Percentiles rank a stretch among this genome's conserved stretches.
phyloP scores from a whole-genome alignment of 2,113 vertebrate species.

The Suncus etruscus region DNA sequence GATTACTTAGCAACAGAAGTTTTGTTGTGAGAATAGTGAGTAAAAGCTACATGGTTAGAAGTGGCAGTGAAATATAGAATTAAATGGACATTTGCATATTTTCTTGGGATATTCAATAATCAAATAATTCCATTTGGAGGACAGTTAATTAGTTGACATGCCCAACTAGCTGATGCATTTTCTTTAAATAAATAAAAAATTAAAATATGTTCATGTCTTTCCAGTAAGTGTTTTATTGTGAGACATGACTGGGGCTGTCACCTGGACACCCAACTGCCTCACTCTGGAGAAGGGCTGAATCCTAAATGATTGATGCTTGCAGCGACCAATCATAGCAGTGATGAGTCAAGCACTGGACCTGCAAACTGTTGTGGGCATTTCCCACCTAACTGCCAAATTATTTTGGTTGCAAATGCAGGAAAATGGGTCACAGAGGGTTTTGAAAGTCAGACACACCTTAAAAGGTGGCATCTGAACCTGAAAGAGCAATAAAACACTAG shows the following conservation, averaged over 20 bases:
- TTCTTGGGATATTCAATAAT: neutral
- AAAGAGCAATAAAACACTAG: neutral
- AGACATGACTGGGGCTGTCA: accelerated
- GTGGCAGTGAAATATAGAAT: slow-evolving; percentile 73
- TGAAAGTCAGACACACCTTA: neutral
- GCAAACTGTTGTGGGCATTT: neutral
- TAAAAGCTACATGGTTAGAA: slow-evolving; percentile 60
- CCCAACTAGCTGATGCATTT: no score
- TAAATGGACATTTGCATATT: slow-evolving; percentile 83
- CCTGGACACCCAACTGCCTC: neutral
- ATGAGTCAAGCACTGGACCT: no score
- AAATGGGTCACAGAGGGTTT: neutral
- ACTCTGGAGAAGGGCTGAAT: neutral
- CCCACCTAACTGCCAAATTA: neutral
- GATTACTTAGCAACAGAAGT: slow-evolving; percentile 69
- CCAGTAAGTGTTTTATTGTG: neutral
- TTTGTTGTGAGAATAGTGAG: slow-evolving; percentile 69
- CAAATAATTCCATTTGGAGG: neutral
- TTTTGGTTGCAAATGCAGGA: neutral
- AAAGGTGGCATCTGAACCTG: neutral
- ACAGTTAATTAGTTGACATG: neutral
- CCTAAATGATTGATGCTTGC: accelerated
- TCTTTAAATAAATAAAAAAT: no score
- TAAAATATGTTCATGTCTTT: neutral
- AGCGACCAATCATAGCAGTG: neutral